Percentiles rank a stretch among this genome's conserved stretches.
These are phyloP conservation scores for Drosophila watanabei DNA, from an alignment of 1,140 invertebrate genomes.

Conservation along the genomic window DNA sequence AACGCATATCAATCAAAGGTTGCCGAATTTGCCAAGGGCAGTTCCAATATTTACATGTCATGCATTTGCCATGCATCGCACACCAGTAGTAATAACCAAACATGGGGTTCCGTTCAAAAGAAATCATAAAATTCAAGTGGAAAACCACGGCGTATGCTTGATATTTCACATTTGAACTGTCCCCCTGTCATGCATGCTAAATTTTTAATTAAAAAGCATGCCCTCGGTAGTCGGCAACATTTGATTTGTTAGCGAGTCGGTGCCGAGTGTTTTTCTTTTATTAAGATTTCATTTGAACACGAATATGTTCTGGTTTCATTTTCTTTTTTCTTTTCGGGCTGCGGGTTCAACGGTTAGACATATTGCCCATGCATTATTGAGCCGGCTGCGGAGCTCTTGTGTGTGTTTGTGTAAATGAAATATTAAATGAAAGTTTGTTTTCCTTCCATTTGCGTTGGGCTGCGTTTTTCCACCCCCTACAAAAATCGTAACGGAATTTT, in stretches of 20 bases:
- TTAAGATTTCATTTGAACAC: conserved; percentile 12
- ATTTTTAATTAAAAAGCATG: conserved; percentile 66
- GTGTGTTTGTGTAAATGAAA: conserved; percentile 26
- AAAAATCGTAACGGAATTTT: conserved; percentile 4
- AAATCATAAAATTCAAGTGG: conserved; percentile 27
- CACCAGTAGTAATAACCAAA: conserved; percentile 21
- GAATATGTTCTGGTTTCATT: conserved; percentile 20
- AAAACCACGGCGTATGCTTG: conserved; percentile 60
- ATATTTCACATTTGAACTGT: conserved; percentile 61
- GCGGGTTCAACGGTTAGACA: conserved; percentile 12
- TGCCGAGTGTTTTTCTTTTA: conserved; percentile 18
- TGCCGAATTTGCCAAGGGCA: conserved; percentile 54
- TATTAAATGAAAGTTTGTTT: conserved; percentile 14
- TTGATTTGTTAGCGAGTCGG: conserved; percentile 18
- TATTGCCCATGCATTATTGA: conserved; percentile 40
- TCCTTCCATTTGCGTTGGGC: conserved; percentile 7
- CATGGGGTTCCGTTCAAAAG: conserved; percentile 37
- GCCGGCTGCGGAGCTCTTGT: conserved; percentile 20
- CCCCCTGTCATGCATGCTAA: conserved; percentile 10
- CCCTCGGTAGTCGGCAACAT: not conserved
- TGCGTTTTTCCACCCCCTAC: not conserved
- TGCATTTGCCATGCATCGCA: conserved; percentile 30
- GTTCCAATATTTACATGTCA: conserved; percentile 63
- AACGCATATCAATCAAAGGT: conserved; percentile 70
- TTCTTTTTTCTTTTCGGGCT: not conserved